A percentile compares a stretch with the other conserved stretches of the same genome.
These are phyloP conservation scores for Melanerpes formicivorus DNA, from an alignment of 2,113 vertebrate species.

Conservation along the genomic window DNA sequence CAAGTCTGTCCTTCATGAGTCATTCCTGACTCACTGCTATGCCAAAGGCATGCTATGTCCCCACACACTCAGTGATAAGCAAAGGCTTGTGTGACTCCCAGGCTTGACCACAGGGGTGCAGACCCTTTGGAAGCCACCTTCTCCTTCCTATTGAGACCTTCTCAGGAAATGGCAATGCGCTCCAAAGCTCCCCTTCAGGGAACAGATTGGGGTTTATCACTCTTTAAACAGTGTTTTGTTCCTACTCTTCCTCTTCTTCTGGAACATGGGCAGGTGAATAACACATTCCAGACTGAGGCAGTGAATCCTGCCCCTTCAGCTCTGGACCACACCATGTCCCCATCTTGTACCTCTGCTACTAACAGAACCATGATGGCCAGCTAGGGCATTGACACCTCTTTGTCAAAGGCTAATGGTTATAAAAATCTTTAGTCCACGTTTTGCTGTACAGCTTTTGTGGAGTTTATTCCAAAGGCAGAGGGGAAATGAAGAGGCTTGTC, in stretches of 20 bases:
- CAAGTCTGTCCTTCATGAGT: neutral
- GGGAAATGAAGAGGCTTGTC: neutral
- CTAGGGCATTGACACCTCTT: neutral
- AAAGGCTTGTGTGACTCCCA: neutral
- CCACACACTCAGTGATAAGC: accelerated
- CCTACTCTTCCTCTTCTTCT: neutral
- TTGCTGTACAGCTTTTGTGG: neutral
- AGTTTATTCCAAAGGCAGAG: neutral
- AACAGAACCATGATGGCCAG: neutral
- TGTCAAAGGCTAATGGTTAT: neutral
- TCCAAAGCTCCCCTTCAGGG: neutral
- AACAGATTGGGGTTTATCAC: neutral
- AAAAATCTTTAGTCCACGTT: neutral
- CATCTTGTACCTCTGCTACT: neutral
- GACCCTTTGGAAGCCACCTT: neutral
- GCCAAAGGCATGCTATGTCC: accelerated
- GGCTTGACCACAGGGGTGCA: accelerated
- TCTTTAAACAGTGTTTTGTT: neutral
- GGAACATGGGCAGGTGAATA: neutral
- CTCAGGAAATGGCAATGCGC: accelerated
- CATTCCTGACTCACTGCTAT: neutral
- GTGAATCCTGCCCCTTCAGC: neutral
- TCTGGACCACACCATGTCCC: accelerated
- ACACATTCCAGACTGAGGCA: accelerated
- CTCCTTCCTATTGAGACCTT: neutral